These are phyloP conservation scores for Amiota mariae DNA, from an alignment of 2,888 invertebrate species.

Conservation along the genomic window DNA sequence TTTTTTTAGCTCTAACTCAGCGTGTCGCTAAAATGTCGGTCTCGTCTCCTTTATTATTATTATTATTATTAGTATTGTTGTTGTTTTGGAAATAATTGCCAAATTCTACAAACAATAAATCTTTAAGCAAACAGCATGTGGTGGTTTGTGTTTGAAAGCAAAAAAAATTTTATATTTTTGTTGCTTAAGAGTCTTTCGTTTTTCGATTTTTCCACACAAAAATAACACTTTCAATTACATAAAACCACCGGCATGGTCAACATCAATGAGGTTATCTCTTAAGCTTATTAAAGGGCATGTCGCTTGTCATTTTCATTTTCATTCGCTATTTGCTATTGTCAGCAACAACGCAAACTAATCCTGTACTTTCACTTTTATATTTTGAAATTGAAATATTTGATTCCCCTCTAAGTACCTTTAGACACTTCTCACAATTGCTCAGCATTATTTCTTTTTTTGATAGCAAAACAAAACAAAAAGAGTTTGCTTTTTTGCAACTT, in stretches of 20 bases:
- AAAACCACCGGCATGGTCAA: too few species aligned
- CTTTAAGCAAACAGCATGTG: too few species aligned
- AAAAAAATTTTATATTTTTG: too few species aligned
- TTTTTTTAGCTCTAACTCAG: too few species aligned
- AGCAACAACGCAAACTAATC: neutral
- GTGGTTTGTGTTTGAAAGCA: too few species aligned
- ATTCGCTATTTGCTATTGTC: neutral
- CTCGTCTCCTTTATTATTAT: neutral
- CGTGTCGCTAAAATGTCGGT: too few species aligned
- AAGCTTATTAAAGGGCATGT: slow-evolving; percentile 6
- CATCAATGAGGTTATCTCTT: neutral
- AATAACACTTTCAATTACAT: too few species aligned
- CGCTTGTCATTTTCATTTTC: neutral
- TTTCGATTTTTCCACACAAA: too few species aligned
- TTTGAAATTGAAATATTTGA: neutral
- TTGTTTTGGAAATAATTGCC: neutral
- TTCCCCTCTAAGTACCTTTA: neutral
- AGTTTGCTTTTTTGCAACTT: slow-evolving; percentile 42
- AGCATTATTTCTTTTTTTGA: neutral
- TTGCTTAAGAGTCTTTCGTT: too few species aligned
- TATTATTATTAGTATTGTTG: neutral
- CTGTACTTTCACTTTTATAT: slow-evolving; percentile 10
- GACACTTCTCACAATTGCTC: neutral
- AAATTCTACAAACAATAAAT: too few species aligned
- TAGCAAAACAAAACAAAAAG: too few species aligned